Conservation (phyloP, 2,113 vertebrate genomes). For the Machaerirhynchus nigripectus region DNA sequence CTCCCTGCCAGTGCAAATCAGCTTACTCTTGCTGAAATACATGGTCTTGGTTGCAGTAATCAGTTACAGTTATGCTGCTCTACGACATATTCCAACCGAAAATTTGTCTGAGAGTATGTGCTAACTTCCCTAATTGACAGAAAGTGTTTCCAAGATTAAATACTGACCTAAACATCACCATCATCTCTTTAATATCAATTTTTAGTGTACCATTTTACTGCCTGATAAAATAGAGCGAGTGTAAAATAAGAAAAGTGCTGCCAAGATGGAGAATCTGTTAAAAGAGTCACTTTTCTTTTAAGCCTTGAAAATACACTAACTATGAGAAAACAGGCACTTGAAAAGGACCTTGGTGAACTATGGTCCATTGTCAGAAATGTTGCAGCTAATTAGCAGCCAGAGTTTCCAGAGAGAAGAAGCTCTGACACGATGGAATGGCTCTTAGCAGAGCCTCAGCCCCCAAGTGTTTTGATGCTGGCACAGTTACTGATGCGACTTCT, state of each 20-base stretch:
- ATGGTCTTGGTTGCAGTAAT: not conserved
- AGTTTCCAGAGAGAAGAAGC: conserved; percentile 3
- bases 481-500: conserved; percentile 37
- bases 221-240: not conserved
- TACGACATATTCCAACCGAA: not conserved
- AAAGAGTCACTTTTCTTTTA: not conserved
- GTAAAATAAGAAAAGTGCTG: not conserved
- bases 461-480: conserved; percentile 33
- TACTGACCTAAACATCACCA: not conserved
- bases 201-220: not conserved
- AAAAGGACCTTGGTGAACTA: not conserved
- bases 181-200: not conserved
- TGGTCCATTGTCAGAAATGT: not conserved
- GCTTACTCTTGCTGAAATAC: not conserved
- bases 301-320: not conserved
- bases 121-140: not conserved
- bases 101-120: not conserved
- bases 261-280: not conserved
- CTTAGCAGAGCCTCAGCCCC: not conserved
- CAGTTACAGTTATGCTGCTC: not conserved
- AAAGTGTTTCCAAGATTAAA: not conserved
- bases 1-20: not conserved
- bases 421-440: not conserved
- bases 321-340: conserved; percentile 2
- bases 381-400: conserved; percentile 42